Evolutionary conservation across 2,888 invertebrate genomes (phyloP).

Genomic region (Bombylius major): DNA sequence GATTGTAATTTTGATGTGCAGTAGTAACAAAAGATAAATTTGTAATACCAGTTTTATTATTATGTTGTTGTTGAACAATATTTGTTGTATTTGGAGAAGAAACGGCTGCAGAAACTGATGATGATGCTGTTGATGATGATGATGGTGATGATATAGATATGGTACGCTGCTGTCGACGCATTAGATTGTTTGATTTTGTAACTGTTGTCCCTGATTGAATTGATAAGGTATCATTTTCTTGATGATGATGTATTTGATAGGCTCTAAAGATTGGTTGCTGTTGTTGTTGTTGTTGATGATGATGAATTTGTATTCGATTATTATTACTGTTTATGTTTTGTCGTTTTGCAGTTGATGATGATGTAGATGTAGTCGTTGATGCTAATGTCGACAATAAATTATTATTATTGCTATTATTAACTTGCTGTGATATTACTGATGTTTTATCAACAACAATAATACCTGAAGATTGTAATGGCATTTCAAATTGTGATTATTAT

Average conservation of each 20-base stretch:
- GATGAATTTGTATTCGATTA: constrained; percentile 5
- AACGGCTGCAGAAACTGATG: constrained; percentile 15
- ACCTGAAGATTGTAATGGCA: constrained; percentile 28
- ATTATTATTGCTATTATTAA: constrained; percentile 13
- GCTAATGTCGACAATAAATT: constrained; percentile 8
- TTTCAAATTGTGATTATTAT: constrained; percentile 12
- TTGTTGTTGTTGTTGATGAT: constrained; percentile 1
- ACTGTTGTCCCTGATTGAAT: background rate
- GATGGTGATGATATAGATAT: constrained; percentile 16
- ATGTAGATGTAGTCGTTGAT: constrained; percentile 13
- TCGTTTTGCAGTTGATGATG: constrained; percentile 10
- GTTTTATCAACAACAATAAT: constrained; percentile 30
- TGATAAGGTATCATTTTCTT: background rate
- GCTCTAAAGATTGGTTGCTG: background rate
- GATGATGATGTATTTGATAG: background rate
- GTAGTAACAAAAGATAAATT: background rate
- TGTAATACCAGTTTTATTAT: background rate
- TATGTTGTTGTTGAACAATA: constrained; percentile 9
- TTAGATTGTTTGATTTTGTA: constrained; percentile 11
- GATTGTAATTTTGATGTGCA: constrained; percentile 2
- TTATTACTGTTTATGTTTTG: constrained; percentile 15
- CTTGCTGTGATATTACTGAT: constrained; percentile 16
- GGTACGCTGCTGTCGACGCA: constrained; percentile 17
- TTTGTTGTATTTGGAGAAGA: constrained; percentile 17
- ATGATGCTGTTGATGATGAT: constrained; percentile 18